phyloP scores from a whole-genome alignment of 2,797 vertebrate species.

The Chlorospingus semifuscus region DNA sequence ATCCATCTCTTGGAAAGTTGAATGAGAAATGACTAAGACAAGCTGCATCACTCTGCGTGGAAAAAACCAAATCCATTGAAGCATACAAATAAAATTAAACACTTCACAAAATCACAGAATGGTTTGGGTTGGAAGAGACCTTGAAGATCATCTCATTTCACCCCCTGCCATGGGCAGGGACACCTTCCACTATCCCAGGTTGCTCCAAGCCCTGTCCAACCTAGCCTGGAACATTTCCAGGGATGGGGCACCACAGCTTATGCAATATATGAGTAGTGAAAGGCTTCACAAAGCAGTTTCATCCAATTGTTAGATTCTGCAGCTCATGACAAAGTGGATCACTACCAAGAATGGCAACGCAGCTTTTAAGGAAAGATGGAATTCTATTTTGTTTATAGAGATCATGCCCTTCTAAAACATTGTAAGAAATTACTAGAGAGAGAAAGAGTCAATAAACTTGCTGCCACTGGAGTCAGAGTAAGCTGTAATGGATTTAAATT shows the following conservation, averaged over 20 bases:
- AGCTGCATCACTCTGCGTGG: neutral
- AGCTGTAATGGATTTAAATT: slow-evolving; percentile 18
- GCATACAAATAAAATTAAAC: neutral
- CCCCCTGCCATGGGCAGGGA: neutral
- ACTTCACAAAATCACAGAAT: neutral
- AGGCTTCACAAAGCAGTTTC: neutral
- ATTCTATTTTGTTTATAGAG: neutral
- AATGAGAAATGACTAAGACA: neutral
- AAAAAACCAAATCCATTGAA: neutral
- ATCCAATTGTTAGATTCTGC: neutral
- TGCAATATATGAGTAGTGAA: neutral
- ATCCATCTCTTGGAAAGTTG: neutral
- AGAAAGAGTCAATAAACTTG: neutral
- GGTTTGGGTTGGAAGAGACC: neutral
- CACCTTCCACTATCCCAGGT: neutral
- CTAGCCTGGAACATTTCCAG: neutral
- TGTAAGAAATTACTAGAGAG: neutral
- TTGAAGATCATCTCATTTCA: neutral
- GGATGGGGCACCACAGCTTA: neutral
- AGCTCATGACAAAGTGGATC: neutral
- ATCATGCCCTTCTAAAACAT: neutral
- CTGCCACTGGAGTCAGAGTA: neutral
- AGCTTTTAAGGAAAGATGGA: neutral
- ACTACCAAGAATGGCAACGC: neutral
- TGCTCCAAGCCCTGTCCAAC: neutral